Base-by-base conservation (phyloP, 64 coral and sea anemone species). In the Astreopora myriophthalma region DNA sequence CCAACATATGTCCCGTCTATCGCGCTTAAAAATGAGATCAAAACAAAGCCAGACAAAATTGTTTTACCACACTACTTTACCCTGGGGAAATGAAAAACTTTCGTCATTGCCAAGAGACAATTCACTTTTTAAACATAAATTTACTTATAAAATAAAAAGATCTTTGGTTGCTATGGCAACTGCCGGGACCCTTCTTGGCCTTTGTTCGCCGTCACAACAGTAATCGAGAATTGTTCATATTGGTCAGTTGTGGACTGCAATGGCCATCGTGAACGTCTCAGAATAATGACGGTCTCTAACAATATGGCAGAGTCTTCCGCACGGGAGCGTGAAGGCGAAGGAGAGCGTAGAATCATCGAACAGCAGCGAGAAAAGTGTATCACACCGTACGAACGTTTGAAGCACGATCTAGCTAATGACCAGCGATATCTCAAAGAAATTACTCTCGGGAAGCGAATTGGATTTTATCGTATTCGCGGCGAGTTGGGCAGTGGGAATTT, bases 401-500 rank as follows among this genome's bases (percentile, higher is more conserved):
- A 86, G 17, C 70, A 89, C 65, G 97, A 99, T 49, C 63, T 99
- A 22, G 42, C 94, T 33, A 89, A 95, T 69, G 93, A 96, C 33
- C 94, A 95, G 34, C 90, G 87, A 46, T 96, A 90, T 88, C 39
- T 90, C 17, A 95, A 99, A 27, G 97, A 99, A 89, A 82, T 99
- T 58, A 91, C 94, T 74, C 94, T 99, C 42, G 97, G 97, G 24
- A 99, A 99, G 69, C 94, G 97, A 74, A 96, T 99, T 10, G 97
- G 97, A 48, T 99, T 99, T 39, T 99, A 99, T 80, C 90, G 97
- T 42, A 96, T 99, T 83, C 90, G 97, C 27, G 97, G 94, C 32
- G 97, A 99, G 34, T 88, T 99, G 27, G 97, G 97, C 16, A 96
- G 80, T 36, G 97, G 97, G 8, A 99, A 99, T 75, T 99, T 99